Evolutionary conservation across 1,140 invertebrate genomes (phyloP), one percentile per base, ranked within the genome.

Genomic region (Pseudomyrmex pallidus): DNA sequence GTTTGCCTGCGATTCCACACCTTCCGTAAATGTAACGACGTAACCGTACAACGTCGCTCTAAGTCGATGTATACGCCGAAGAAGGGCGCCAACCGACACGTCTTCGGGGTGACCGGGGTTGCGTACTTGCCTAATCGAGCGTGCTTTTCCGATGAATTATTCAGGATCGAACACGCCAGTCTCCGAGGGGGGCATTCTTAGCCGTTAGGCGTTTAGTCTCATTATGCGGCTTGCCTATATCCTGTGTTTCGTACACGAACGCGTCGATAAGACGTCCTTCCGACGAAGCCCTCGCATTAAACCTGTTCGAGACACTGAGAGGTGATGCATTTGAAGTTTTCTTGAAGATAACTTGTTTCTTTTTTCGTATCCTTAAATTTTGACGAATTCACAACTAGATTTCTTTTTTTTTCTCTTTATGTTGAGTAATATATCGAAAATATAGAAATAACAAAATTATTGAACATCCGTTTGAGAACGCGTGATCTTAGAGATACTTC

Each of bases 141-240:
- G 88, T 90, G 85, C 78, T 74, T 89, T 85, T 83, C 74, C 87
- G 67, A 90, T 90, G 88, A 90, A 90, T 90, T 90, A 90, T 90
- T 90, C 89, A 90, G 52, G 83, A 88, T 88, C 80, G 85, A 82
- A 85, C 35, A 35, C 61, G 74, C 48, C n/a, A 50, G 72, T 83
- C 84, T 87, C 70, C 25, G 62, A 57, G 67, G 52, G 73, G 25
- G 48, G 12, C 56, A 56, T 88, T 54, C 67, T 89, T 67, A 83
- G 74, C 57, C 73, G 63, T 90, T 84, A 86, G 22, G 68, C 83
- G 83, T 87, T 88, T 70, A 87, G 88, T 87, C 85, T 89, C 88
- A 90, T 89, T 88, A 89, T 76, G 72, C 50, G 50, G 56, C 54
- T 82, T 25, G 61, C 66, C 82, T 76, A 25, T 35, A 35, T 50